phyloP scores from a whole-genome alignment of 37 sponge, comb jelly and placozoan genomes.

The Ephydatia muelleri region DNA sequence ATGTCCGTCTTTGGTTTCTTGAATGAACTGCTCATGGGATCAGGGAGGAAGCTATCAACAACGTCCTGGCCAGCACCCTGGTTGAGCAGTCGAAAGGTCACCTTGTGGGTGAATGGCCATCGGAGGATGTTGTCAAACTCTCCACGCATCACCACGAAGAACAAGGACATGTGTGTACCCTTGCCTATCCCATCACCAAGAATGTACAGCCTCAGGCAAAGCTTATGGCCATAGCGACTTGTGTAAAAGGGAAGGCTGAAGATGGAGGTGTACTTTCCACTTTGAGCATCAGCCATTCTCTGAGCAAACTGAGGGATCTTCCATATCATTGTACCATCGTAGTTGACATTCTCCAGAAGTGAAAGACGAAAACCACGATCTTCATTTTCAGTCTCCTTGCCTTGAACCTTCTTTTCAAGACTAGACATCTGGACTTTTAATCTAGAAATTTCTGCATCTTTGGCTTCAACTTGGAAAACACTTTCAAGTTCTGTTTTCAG shows the following conservation, averaged over 20 bases:
- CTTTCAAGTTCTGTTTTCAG: background rate
- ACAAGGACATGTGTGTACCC: constrained; percentile 71
- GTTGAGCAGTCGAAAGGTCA: constrained; percentile 76
- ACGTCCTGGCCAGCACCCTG: constrained; percentile 60
- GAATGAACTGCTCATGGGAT: constrained; percentile 76
- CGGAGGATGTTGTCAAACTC: constrained; percentile 83
- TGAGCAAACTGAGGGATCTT: constrained; percentile 73
- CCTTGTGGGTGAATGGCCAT: constrained; percentile 80
- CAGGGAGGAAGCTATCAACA: constrained; percentile 79
- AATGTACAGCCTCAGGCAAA: constrained; percentile 83
- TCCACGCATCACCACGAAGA: constrained; percentile 79
- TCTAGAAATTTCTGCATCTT: background rate
- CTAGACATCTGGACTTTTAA: constrained; percentile 7
- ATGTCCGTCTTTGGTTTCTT: constrained; percentile 74
- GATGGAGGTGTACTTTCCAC: constrained; percentile 76
- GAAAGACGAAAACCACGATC: constrained; percentile 76
- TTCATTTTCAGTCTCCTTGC: constrained; percentile 57
- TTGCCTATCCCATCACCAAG: constrained; percentile 82
- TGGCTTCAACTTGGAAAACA: background rate
- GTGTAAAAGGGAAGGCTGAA: constrained; percentile 82
- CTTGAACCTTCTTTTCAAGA: constrained; percentile 37
- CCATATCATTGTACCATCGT: constrained; percentile 77
- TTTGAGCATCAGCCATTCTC: constrained; percentile 65
- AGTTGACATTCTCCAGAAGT: constrained; percentile 66
- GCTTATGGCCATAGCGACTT: constrained; percentile 81